Conservation (phyloP, 2,113 vertebrate genomes). For the Melanerpes formicivorus region DNA sequence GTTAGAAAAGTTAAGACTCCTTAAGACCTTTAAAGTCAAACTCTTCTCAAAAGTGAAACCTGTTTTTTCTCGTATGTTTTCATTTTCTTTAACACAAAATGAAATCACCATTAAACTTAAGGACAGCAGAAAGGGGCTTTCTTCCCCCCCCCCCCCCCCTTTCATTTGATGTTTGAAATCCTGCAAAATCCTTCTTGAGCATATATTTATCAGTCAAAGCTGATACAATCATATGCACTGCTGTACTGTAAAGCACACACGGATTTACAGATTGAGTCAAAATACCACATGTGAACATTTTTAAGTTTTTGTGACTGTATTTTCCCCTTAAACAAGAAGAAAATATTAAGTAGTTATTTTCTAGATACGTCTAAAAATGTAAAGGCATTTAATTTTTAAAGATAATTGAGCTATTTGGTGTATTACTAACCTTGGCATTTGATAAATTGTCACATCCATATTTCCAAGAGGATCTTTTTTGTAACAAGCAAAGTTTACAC, state of each 20-base stretch:
- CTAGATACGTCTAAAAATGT: not conserved
- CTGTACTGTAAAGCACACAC: not conserved
- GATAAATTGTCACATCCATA: not conserved
- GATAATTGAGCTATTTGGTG: not conserved
- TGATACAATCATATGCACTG: not conserved
- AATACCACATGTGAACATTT: not conserved
- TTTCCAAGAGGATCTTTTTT: not conserved
- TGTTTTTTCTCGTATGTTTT: not conserved
- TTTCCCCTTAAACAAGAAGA: not conserved
- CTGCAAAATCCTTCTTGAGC: not conserved
- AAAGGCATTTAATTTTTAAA: not conserved
- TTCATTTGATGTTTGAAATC: not conserved
- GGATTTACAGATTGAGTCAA: not conserved
- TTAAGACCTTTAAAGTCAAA: not conserved
- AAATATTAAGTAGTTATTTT: not conserved
- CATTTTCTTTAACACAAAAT: not conserved
- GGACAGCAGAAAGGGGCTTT: not conserved
- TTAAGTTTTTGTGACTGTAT: not conserved
- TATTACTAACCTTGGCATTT: conserved; percentile 5
- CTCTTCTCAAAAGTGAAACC: not conserved
- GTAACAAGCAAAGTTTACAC: not conserved
- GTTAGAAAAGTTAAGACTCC: not conserved
- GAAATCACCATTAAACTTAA: not conserved
- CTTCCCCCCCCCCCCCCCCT: not conserved
- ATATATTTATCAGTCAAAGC: not conserved